phyloP scores from a whole-genome alignment of 1,140 invertebrate species.

The Hetaerina americana region DNA sequence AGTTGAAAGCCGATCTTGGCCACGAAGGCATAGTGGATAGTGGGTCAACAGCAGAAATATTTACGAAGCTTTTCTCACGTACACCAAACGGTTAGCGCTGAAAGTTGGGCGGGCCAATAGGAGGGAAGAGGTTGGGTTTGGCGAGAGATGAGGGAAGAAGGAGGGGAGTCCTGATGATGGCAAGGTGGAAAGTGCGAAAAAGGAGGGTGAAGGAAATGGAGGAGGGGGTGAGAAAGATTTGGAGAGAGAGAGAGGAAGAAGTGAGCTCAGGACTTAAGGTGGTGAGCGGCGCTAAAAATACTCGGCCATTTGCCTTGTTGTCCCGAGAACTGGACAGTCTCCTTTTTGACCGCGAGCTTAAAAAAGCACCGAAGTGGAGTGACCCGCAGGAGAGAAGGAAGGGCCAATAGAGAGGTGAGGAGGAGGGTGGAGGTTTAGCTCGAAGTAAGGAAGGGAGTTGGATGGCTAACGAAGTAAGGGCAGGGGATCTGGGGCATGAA shows the following conservation, averaged over 20 bases:
- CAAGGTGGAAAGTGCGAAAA: neutral
- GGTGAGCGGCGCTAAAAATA: neutral
- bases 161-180: neutral
- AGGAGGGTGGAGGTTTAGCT: too few species aligned
- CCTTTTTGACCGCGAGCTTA: neutral
- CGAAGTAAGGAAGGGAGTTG: too few species aligned
- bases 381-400: neutral
- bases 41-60: too few species aligned
- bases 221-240: neutral
- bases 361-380: neutral
- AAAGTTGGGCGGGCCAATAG: too few species aligned
- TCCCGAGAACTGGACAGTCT: neutral
- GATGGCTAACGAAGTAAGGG: too few species aligned
- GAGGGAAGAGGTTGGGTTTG: too few species aligned
- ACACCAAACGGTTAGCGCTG: too few species aligned
- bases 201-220: neutral
- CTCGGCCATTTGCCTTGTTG: neutral
- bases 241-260: neutral
- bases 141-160: neutral
- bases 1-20: too few species aligned
- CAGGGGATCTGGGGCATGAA: too few species aligned
- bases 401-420: neutral
- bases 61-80: too few species aligned
- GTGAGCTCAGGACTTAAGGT: neutral
- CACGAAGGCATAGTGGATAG: too few species aligned